These are phyloP conservation scores for Heliconius hermathena DNA, from an alignment of 1,140 invertebrate genomes.

Conservation along the genomic window DNA sequence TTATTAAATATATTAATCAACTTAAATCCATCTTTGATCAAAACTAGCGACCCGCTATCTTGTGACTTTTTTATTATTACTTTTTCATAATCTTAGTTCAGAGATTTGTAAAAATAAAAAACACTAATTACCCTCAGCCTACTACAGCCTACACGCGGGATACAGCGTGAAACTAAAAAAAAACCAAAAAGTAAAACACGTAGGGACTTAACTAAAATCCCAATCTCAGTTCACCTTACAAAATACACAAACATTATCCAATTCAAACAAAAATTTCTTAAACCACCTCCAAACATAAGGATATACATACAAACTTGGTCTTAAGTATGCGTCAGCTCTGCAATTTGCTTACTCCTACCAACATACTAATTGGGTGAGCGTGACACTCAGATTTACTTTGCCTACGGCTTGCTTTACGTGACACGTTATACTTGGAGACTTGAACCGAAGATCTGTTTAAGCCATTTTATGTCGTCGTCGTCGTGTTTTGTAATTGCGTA, in stretches of 20 bases:
- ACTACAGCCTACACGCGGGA: too few species aligned
- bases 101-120: too few species aligned
- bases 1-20: too few species aligned
- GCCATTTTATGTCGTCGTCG: background rate
- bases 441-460: constrained; percentile 4
- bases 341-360: constrained; percentile 37
- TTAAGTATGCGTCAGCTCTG: constrained; percentile 21
- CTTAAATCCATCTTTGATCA: too few species aligned
- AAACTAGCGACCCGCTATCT: too few species aligned
- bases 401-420: constrained; percentile 19
- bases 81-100: too few species aligned
- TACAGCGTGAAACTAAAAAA: too few species aligned
- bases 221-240: background rate
- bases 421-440: constrained; percentile 10
- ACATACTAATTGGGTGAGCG: constrained; percentile 28
- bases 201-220: background rate
- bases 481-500: background rate
- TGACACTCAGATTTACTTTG: constrained; percentile 23
- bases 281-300: background rate
- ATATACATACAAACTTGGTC: background rate
- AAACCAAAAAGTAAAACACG: too few species aligned
- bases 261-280: background rate
- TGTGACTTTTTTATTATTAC: too few species aligned
- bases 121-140: too few species aligned
- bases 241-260: background rate